Evolutionary conservation across 2,888 invertebrate species (phyloP), one percentile per base, ranked within the genome.

Genomic region (Julus scandinavius): DNA sequence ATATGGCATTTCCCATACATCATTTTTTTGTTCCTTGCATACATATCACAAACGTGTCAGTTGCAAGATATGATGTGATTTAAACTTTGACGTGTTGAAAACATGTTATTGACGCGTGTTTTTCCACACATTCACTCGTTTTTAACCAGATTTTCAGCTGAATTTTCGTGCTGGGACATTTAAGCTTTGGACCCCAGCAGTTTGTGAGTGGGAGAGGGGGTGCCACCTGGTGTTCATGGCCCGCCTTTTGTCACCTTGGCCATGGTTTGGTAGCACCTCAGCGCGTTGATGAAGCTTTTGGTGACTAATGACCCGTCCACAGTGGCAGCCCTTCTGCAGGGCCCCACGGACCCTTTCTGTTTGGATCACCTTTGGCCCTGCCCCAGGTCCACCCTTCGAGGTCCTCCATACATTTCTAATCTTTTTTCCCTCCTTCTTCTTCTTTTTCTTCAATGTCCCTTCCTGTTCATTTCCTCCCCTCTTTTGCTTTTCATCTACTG

Each of bases 401-500:
- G 58, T 58, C 63, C n/a, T 63, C 63, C 63, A 80, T 29, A 20
- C 72, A 38, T 80, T 80, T 38, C 80, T 80, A 38, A 38, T 80
- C 80, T 38, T 80, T 80, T 80, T 80, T 63, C n/a, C 3, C 3
- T 13, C 13, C 54, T 13, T 54, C 54, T 54, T 54, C 13, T 63
- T 6, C 38, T 80, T 11, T 29, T 80, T 38, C 38, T 80, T 80
- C 38, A 2, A 13, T 29, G 6, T 72, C 72, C 29, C 72, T 72
- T 29, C 29, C 72, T 72, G 72, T 72, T n/a, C 72, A 72, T 72
- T 72, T 72, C 63, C 72, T 29, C 29, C 29, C 29, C 29, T 45
- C 38, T 20, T 11, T 80, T 13, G 80, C 80, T 20, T 80, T 80
- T 80, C 80, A 80, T 45, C 80, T 72, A 72, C 72, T 80, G 80